Percentiles rank a stretch among this genome's conserved stretches.
These are phyloP conservation scores for Hirtodrosophila trivittata DNA, from an alignment of 2,888 invertebrate species.

Conservation along the genomic window DNA sequence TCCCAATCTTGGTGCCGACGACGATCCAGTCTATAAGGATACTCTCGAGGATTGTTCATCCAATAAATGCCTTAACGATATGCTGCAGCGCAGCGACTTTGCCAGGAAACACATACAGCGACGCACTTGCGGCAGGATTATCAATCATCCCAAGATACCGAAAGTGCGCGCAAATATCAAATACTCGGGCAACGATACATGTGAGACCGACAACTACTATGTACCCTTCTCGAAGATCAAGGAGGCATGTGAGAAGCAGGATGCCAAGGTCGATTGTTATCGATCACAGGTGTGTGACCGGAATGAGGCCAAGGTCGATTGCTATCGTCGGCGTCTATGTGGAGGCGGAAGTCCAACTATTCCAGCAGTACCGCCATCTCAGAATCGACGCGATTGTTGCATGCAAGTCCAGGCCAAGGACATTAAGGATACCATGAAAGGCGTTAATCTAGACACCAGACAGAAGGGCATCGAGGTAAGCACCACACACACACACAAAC, in stretches of 20 bases:
- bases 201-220: constrained; percentile 70
- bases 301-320: constrained; percentile 65
- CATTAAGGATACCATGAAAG: constrained; percentile 78
- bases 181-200: constrained; percentile 81
- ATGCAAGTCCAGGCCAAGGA: constrained; percentile 81
- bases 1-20: constrained; percentile 28
- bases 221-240: constrained; percentile 79
- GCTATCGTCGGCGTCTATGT: constrained; percentile 67
- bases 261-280: constrained; percentile 73
- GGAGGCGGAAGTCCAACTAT: constrained; percentile 48
- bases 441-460: constrained; percentile 76
- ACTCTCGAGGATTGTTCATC: constrained; percentile 38
- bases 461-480: constrained; percentile 83
- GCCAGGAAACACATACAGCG: constrained; percentile 49
- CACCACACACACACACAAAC: too few relatives aligned
- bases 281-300: constrained; percentile 65
- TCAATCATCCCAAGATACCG: constrained; percentile 79
- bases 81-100: constrained; percentile 50
- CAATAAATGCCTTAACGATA: constrained; percentile 38
- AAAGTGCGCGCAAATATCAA: constrained; percentile 82
- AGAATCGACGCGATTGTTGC: constrained; percentile 76
- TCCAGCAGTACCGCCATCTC: constrained; percentile 51
- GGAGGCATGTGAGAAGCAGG: constrained; percentile 62
- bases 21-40: constrained; percentile 35
- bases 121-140: constrained; percentile 48